Base-by-base conservation (phyloP, 2,888 invertebrate genomes). In the Thymelicus acteon region DNA sequence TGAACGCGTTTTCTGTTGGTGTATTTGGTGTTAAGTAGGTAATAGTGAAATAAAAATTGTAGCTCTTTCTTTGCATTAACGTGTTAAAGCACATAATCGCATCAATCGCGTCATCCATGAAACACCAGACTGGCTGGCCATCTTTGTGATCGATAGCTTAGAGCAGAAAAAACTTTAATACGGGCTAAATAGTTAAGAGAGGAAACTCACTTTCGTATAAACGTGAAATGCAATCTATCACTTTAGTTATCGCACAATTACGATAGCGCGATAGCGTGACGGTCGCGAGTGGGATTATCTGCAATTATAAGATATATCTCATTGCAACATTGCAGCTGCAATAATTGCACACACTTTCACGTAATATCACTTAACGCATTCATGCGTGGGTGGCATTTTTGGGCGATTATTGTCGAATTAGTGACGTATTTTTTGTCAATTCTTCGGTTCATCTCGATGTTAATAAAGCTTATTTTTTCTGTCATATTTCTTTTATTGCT, bases 281-380 rank as follows among this genome's bases (percentile, higher is more conserved):
- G 49, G 7, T 39, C 31, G 58, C 19, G 40, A 67, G 40, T 24
- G n/a, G 67, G 67, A 60, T 67, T 52, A 67, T 40, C 49, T 44
- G 60, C 60, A 67, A 67, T 67, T 67, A 67, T 44, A 15, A 61
- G 67, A 67, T 67, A 44, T 67, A 61, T 67, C 48, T n/a, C 52
- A 52, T 52, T 60, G 67, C 60, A 48, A 39, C 19, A 31, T 67
- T 67, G 60, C 49, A 37, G 60, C 52, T 67, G 60, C 40, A 37
- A 39, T 67, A 52, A 67, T 67, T 67, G 60, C 52, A 52, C 13
- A 15, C 57, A 49, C 67, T 67, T 67, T 67, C 67, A 61, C 49
- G 52, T 60, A 60, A 67, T 40, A 61, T 31, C 60, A 67, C 49
- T 52, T 60, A 60, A 60, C 49, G 48, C 57, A 24, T 49, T 48